phyloP scores from a whole-genome alignment of 2,888 invertebrate genomes.

The Allophyes oxyacanthae region DNA sequence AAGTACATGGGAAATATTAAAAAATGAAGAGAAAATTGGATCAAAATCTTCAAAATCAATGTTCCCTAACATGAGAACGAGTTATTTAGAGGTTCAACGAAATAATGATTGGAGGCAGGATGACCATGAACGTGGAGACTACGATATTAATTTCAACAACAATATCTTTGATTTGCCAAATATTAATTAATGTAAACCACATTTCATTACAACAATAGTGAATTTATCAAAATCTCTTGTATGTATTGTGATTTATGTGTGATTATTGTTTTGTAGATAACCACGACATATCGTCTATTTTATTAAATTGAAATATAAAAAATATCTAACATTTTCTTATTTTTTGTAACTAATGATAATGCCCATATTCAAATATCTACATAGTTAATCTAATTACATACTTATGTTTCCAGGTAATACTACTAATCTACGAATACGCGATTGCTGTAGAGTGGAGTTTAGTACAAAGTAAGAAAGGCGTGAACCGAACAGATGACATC shows the following conservation, averaged over 20 bases:
- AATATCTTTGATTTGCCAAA: conserved; percentile 59
- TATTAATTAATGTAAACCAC: conserved; percentile 16
- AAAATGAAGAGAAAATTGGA: conserved; percentile 46
- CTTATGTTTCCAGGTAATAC: conserved; percentile 81
- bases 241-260: neutral
- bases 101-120: conserved; percentile 69
- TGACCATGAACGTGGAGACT: conserved; percentile 64
- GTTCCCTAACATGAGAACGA: conserved; percentile 65
- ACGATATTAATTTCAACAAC: conserved; percentile 61
- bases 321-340: too few relatives aligned
- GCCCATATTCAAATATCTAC: neutral
- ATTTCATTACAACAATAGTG: neutral
- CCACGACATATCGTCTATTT: too few relatives aligned
- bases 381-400: conserved; percentile 3
- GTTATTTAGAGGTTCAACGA: conserved; percentile 70
- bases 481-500: conserved; percentile 56
- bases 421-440: conserved; percentile 86
- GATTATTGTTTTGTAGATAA: neutral
- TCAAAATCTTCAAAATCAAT: conserved; percentile 57
- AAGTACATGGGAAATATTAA: conserved; percentile 39
- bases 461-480: conserved; percentile 75
- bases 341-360: too few relatives aligned
- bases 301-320: too few relatives aligned
- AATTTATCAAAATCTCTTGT: neutral
- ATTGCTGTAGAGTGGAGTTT: conserved; percentile 84